phyloP scores from a whole-genome alignment of 2,888 invertebrate genomes.

The Drosophila rellima region DNA sequence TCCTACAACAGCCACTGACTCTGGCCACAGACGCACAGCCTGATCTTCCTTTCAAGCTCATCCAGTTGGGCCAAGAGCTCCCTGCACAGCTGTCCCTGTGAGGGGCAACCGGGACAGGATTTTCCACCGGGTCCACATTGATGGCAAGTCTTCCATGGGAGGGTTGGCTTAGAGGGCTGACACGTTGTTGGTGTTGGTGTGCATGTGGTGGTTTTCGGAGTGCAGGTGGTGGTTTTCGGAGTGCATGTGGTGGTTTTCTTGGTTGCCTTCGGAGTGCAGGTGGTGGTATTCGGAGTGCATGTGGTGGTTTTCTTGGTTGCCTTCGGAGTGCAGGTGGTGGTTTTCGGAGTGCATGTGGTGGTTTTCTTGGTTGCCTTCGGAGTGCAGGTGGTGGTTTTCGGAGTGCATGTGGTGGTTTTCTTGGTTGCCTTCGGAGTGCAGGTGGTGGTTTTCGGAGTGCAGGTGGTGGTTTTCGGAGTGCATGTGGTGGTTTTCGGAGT shows the following conservation, averaged over 20 bases:
- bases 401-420: too few species aligned
- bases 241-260: not conserved
- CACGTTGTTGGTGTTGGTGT: not conserved
- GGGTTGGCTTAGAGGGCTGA: not conserved
- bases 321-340: not conserved
- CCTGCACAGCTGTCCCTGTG: conserved; percentile 5
- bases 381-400: too few species aligned
- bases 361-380: too few species aligned
- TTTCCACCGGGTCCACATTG: conserved; percentile 13
- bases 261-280: not conserved
- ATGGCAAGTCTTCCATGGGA: not conserved
- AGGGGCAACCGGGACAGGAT: conserved; percentile 3
- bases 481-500: too few species aligned
- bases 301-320: not conserved
- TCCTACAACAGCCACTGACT: not conserved
- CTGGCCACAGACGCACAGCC: conserved; percentile 6
- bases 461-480: too few species aligned
- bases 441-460: too few species aligned
- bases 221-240: not conserved
- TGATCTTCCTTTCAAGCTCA: not conserved
- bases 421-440: too few species aligned
- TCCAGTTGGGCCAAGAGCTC: not conserved
- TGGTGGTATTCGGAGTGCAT: not conserved
- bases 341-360: too few species aligned
- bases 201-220: not conserved